Conservation (phyloP, 2,797 vertebrate genomes). For the Gorsachius magnificus region DNA sequence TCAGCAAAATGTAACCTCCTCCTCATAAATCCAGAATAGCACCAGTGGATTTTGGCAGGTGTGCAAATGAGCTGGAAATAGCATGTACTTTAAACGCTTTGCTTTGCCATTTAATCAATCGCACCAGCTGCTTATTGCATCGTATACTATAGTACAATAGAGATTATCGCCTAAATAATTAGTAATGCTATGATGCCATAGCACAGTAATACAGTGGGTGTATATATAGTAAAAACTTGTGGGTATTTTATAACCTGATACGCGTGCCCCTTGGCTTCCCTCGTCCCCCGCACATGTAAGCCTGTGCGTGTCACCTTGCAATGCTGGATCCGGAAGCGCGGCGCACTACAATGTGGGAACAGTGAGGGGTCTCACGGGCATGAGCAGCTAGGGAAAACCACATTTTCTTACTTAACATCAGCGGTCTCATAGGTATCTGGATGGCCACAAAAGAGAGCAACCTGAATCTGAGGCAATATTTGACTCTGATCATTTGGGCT, state of each 20-base stretch:
- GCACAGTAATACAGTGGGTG: not conserved
- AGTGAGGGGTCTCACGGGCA: fast-evolving
- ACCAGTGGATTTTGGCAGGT: not conserved
- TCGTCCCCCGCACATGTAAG: not conserved
- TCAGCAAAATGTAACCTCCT: not conserved
- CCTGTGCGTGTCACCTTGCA: not conserved
- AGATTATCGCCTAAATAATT: conserved; percentile 57
- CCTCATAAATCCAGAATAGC: not conserved
- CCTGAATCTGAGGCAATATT: not conserved
- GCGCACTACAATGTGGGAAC: not conserved
- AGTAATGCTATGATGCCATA: conserved; percentile 15
- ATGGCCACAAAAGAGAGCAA: not conserved
- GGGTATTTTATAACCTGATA: conserved; percentile 38
- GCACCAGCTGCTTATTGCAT: conserved; percentile 21
- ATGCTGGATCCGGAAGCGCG: not conserved
- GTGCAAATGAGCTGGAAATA: conserved; percentile 54
- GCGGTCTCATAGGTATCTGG: not conserved
- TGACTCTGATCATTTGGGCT: not conserved
- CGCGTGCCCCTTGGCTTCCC: not conserved
- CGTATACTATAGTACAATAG: not conserved
- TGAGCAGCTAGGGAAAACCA: not conserved
- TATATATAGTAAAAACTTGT: conserved; percentile 47
- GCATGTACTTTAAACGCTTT: conserved; percentile 28
- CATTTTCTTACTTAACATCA: not conserved
- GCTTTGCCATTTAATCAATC: conserved; percentile 46